Evolutionary conservation across 2,888 invertebrate genomes (phyloP).

Genomic region (Sminthurinus aureus): DNA sequence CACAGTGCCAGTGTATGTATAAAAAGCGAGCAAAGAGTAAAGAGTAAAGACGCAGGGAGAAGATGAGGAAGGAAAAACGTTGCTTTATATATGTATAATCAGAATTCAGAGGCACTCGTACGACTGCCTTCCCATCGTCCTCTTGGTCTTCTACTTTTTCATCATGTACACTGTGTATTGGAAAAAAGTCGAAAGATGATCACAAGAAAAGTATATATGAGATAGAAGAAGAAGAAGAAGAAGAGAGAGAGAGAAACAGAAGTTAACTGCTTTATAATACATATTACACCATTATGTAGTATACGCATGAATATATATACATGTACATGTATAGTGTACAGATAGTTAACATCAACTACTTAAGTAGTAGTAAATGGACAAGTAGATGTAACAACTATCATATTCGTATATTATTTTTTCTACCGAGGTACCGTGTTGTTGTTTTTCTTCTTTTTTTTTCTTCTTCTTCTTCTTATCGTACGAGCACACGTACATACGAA

Average conservation of each 20-base stretch:
- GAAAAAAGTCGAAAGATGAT: neutral
- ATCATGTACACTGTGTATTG: neutral
- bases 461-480: neutral
- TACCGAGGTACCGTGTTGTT: neutral
- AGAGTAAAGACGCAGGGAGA: neutral
- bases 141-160: too few species aligned
- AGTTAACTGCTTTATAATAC: neutral
- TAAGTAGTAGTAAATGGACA: constrained; percentile 1
- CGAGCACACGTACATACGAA: too few species aligned
- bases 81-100: neutral
- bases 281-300: too few species aligned
- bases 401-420: neutral
- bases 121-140: neutral
- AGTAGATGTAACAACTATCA: neutral
- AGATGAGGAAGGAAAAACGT: neutral
- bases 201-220: neutral
- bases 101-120: neutral
- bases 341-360: neutral
- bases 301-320: too few species aligned
- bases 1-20: too few species aligned
- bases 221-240: neutral
- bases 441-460: neutral
- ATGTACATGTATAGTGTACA: too few species aligned
- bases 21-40: neutral
- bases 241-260: neutral